phyloP scores from a whole-genome alignment of 2,888 invertebrate species.

The Rutpela maculata region DNA sequence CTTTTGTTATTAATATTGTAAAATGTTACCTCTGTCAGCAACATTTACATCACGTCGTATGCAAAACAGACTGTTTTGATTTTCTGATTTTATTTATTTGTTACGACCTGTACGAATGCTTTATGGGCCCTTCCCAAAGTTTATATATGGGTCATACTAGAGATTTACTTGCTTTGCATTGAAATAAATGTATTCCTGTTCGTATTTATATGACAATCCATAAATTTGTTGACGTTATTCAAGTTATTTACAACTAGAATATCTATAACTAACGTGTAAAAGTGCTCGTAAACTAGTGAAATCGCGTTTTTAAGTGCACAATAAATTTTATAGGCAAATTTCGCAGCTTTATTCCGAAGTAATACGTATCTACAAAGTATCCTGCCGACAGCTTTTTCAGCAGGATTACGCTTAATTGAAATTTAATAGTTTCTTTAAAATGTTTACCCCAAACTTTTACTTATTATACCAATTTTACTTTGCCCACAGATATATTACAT shows the following conservation, averaged over 20 bases:
- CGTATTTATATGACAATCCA: slow-evolving; percentile 50
- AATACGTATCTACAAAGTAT: slow-evolving; percentile 43
- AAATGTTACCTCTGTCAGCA: neutral
- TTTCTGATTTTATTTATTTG: slow-evolving; percentile 13
- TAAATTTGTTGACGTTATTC: slow-evolving; percentile 63
- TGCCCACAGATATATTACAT: neutral
- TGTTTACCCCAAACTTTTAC: neutral
- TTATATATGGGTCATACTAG: slow-evolving; percentile 38
- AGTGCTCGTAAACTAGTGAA: slow-evolving; percentile 61
- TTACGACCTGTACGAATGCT: slow-evolving; percentile 38
- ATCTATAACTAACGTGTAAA: slow-evolving; percentile 66
- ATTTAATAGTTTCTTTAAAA: slow-evolving; percentile 14
- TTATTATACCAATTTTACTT: neutral
- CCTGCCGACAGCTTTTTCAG: slow-evolving; percentile 35
- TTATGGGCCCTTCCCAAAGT: slow-evolving; percentile 35
- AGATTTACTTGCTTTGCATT: slow-evolving; percentile 34
- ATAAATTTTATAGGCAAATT: slow-evolving; percentile 67
- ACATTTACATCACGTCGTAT: slow-evolving; percentile 5
- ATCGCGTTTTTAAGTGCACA: slow-evolving; percentile 65
- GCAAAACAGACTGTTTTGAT: slow-evolving; percentile 5
- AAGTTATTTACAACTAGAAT: slow-evolving; percentile 36
- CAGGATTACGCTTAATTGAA: slow-evolving; percentile 27
- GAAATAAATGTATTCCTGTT: slow-evolving; percentile 22
- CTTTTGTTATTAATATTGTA: too few relatives aligned
- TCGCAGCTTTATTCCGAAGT: slow-evolving; percentile 56